These are phyloP conservation scores for Forbesichthys papilliferus DNA, from an alignment of 2,113 vertebrate species.

Conservation along the genomic window DNA sequence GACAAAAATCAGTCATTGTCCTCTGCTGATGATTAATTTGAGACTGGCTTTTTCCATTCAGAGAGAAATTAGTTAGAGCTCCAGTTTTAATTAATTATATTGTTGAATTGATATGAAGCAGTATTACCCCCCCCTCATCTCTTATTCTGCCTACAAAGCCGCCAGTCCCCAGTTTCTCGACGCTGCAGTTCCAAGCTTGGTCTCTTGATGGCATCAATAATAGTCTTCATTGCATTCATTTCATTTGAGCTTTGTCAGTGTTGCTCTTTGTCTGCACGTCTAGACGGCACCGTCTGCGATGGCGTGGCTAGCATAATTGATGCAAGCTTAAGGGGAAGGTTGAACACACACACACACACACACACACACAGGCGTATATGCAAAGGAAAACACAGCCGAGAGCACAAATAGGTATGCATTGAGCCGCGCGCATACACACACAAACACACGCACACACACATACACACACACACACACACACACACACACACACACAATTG, in stretches of 20 bases:
- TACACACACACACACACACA: constrained; percentile 1
- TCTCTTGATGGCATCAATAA: background rate
- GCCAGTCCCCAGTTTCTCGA: constrained; percentile 16
- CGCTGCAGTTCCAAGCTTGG: background rate
- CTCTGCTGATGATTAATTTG: constrained; percentile 15
- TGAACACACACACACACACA: constrained; percentile 5
- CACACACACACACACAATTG: constrained; percentile 9
- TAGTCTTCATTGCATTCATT: constrained; percentile 29
- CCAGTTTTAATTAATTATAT: constrained; percentile 49
- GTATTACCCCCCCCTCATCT: too few relatives aligned
- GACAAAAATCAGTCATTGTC: background rate
- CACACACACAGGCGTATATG: background rate
- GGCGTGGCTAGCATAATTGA: background rate
- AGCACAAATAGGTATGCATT: too few relatives aligned
- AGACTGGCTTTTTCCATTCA: constrained; percentile 6
- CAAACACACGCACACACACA: background rate
- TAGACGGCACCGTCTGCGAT: background rate
- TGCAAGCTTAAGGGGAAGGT: background rate
- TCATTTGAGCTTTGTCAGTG: constrained; percentile 32
- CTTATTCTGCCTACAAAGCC: constrained; percentile 22
- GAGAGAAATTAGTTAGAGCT: constrained; percentile 24
- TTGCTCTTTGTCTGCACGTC: constrained; percentile 25
- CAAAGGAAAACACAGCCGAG: background rate
- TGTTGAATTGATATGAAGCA: constrained; percentile 48
- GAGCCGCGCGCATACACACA: background rate